These are phyloP conservation scores for Aleiodes alternator DNA, from an alignment of 2,888 invertebrate species.

Conservation along the genomic window DNA sequence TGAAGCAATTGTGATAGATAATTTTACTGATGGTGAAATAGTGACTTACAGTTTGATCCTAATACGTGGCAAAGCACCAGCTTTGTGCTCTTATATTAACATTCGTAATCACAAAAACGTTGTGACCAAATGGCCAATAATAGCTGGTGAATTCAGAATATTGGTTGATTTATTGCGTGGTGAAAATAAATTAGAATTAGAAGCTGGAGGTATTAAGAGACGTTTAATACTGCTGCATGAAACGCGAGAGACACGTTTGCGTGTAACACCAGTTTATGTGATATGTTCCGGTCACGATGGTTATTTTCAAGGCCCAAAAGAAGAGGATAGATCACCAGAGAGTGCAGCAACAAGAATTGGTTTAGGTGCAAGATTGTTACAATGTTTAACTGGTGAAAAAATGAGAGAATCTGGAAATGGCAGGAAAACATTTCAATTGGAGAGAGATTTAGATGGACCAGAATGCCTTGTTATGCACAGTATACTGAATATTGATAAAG, in stretches of 20 bases:
- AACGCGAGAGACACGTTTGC: conserved; percentile 79
- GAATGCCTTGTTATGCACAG: conserved; percentile 86
- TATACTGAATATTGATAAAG: conserved; percentile 82
- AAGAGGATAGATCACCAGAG: conserved; percentile 81
- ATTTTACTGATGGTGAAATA: conserved; percentile 80
- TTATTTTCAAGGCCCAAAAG: conserved; percentile 80
- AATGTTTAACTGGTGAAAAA: conserved; percentile 92
- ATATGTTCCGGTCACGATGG: conserved; percentile 89
- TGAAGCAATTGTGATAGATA: conserved; percentile 75
- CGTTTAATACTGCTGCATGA: conserved; percentile 78
- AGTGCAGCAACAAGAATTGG: conserved; percentile 87
- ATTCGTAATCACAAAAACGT: conserved; percentile 74
- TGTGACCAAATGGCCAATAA: conserved; percentile 79
- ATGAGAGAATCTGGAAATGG: conserved; percentile 86
- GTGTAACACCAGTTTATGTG: conserved; percentile 89
- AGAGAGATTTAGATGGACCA: conserved; percentile 79
- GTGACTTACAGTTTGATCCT: conserved; percentile 80
- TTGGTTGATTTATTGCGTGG: conserved; percentile 81
- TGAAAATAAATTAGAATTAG: conserved; percentile 80
- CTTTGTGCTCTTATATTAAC: conserved; percentile 71
- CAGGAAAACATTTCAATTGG: conserved; percentile 88
- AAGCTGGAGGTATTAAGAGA: conserved; percentile 77
- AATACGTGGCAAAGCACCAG: conserved; percentile 78
- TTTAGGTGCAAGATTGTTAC: conserved; percentile 87
- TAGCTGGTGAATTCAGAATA: conserved; percentile 83